These are phyloP conservation scores for Sinocyclocheilus anophthalmus DNA, from an alignment of 2,113 vertebrate genomes.

Conservation along the genomic window DNA sequence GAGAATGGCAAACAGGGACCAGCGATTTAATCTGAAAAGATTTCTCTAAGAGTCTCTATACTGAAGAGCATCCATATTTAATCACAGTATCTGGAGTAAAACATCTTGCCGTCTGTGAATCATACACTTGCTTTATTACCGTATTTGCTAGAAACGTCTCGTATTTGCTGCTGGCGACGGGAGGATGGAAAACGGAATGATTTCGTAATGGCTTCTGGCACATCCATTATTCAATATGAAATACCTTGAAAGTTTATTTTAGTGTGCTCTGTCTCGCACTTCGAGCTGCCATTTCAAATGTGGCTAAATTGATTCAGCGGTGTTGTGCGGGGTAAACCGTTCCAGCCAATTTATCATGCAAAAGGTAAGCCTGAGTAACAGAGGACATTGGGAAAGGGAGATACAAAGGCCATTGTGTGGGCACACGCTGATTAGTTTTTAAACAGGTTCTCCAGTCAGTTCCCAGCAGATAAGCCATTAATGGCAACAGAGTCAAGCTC, in stretches of 20 bases:
- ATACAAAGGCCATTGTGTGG: neutral
- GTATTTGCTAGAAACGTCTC: constrained; percentile 40
- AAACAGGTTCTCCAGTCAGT: constrained; percentile 39
- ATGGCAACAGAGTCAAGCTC: constrained; percentile 5
- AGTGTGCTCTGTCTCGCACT: constrained; percentile 50
- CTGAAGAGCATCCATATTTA: constrained; percentile 32
- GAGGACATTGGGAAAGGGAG: neutral
- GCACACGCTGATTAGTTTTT: neutral
- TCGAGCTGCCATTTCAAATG: constrained; percentile 58
- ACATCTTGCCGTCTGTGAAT: constrained; percentile 34
- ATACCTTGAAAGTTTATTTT: constrained; percentile 62
- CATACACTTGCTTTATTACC: constrained; percentile 47
- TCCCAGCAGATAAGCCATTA: constrained; percentile 32
- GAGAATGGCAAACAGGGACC: neutral
- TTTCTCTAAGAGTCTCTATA: constrained; percentile 33
- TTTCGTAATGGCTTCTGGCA: constrained; percentile 62
- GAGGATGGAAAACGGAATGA: constrained; percentile 50
- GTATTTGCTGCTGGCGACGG: constrained; percentile 36
- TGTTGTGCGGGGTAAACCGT: constrained; percentile 55
- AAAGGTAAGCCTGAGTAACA: constrained; percentile 37
- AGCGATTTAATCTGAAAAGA: neutral
- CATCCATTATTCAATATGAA: constrained; percentile 63
- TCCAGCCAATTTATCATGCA: constrained; percentile 56
- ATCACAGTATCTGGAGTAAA: constrained; percentile 42
- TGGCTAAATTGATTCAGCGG: constrained; percentile 57